Evolutionary conservation across 2,113 vertebrate species (phyloP).

Genomic region (Gasterosteus nipponicus): DNA sequence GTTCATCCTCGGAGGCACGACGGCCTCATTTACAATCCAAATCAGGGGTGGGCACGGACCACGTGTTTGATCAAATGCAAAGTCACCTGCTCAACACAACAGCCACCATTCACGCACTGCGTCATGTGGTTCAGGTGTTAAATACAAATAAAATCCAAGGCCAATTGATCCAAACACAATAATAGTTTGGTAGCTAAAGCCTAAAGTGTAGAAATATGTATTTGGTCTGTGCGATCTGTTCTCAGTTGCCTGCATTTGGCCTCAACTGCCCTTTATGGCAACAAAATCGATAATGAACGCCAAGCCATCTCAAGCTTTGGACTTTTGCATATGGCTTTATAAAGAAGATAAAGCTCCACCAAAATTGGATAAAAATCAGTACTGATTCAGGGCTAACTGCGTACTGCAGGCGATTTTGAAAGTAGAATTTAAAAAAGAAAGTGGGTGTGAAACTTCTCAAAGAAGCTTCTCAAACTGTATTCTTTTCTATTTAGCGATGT

Average conservation of each 20-base stretch:
- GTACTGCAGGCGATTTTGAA: conserved; percentile 7
- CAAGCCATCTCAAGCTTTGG: conserved; percentile 28
- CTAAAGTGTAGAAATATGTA: conserved; percentile 4
- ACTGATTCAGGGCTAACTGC: background rate
- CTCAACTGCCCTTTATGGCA: conserved; percentile 21
- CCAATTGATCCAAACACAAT: conserved; percentile 18
- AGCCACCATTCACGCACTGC: conserved; percentile 39
- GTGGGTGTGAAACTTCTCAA: conserved; percentile 24
- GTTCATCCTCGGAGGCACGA: conserved; percentile 46
- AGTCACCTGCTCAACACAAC: conserved; percentile 61
- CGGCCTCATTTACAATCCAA: conserved; percentile 83
- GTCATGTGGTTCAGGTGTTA: conserved; percentile 26
- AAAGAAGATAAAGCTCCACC: conserved; percentile 14
- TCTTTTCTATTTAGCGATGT: conserved; percentile 37
- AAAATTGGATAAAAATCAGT: conserved; percentile 36
- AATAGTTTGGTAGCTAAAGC: conserved; percentile 13
- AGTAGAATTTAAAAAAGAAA: conserved; percentile 26
- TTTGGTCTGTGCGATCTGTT: conserved; percentile 35
- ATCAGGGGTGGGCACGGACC: conserved; percentile 66
- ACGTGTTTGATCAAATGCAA: conserved; percentile 66
- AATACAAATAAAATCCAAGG: background rate
- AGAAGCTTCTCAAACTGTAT: conserved; percentile 24
- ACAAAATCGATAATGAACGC: conserved; percentile 53
- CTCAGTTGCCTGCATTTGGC: conserved; percentile 19
- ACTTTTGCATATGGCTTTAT: conserved; percentile 32